phyloP scores from a whole-genome alignment of 2,797 vertebrate genomes.

The Podarcis lilfordi region DNA sequence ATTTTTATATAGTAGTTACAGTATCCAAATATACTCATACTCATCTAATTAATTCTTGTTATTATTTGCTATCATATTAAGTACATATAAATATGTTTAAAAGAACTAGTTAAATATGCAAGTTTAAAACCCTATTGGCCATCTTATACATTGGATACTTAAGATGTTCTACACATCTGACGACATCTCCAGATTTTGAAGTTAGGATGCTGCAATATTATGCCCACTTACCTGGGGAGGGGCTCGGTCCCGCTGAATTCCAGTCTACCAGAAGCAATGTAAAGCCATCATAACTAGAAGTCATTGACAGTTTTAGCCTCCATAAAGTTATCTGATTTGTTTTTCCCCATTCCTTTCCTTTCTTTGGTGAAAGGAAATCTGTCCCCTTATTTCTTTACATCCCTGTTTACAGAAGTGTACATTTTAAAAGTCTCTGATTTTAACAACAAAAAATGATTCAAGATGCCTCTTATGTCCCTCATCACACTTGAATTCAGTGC shows the following conservation, averaged over 20 bases:
- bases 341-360: neutral
- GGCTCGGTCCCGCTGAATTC: neutral
- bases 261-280: neutral
- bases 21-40: neutral
- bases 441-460: neutral
- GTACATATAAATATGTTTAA: neutral
- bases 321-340: neutral
- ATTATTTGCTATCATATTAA: neutral
- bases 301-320: neutral
- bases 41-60: neutral
- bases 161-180: neutral
- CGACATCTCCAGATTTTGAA: no score
- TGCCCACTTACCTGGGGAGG: neutral
- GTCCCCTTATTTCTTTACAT: no score
- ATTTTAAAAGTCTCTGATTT: neutral
- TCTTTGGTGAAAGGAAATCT: neutral
- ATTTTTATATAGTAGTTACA: neutral
- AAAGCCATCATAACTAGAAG: neutral
- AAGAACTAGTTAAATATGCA: neutral
- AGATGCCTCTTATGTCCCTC: no score
- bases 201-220: neutral
- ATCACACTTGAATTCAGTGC: no score
- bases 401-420: neutral
- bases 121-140: no score
- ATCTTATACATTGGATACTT: no score